Evolutionary conservation across 1,140 invertebrate species (phyloP), one percentile per base, ranked within the genome.

Genomic region (Pollicipes pollicipes): DNA sequence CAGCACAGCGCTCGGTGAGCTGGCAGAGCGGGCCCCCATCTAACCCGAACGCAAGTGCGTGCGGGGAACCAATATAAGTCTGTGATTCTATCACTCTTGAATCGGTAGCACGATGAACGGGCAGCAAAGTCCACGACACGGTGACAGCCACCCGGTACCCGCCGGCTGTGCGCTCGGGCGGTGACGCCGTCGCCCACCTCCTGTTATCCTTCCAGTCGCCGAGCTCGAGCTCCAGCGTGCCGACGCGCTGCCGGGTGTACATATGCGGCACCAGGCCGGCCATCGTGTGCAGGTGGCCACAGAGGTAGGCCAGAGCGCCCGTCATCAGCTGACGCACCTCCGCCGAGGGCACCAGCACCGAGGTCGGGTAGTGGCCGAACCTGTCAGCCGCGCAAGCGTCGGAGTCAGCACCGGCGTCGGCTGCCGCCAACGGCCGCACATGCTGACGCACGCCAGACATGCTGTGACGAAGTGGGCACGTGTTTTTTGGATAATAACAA

Each of bases 321-420:
- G 79, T 80, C 76, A 86, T 84, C n/a, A 85, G 73, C 70, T 80
- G 69, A 77, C 84, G 80, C 68, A 82, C 37, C 32, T 71, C 37
- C 73, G 70, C 30, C 70, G 74, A n/a, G 16, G 72, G 73, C 3
- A 74, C 70, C 58, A 96, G 91, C 74, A 89, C 88, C 8, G 93
- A 94, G 2, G 91, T 93, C 24, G 94, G 93, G 82, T 95, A 96
- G 79, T 97, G 94, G 30, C 93, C 93, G 83, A 95, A 96, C 85
- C 88, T 91, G 72, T 93, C 81, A n/a, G n/a, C n/a, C n/a, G n/a
- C n/a, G n/a, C n/a, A n/a, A n/a, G n/a, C n/a, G n/a, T n/a, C n/a
- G n/a, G n/a, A n/a, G n/a, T n/a, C n/a, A n/a, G n/a, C n/a, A n/a
- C n/a, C n/a, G n/a, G n/a, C n/a, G n/a, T n/a, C n/a, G n/a, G n/a